Conservation (phyloP, 2,113 vertebrate genomes). For the Archocentrus centrarchus region DNA sequence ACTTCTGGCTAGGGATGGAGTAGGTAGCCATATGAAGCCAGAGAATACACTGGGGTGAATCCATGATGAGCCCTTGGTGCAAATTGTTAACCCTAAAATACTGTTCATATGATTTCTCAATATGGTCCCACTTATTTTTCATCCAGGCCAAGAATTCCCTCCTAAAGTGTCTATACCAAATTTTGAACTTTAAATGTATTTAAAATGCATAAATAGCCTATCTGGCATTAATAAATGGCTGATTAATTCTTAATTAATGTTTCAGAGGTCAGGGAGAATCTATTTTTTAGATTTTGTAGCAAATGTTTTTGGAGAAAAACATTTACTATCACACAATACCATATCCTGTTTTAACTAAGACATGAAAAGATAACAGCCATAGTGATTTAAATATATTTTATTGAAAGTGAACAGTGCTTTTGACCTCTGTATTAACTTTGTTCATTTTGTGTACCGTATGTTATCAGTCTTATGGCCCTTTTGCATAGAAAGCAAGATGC, state of each 20-base stretch:
- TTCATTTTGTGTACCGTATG: not conserved
- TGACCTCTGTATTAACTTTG: too few relatives aligned
- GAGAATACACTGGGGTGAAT: constrained; percentile 78
- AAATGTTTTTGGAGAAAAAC: not conserved
- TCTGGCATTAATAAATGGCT: too few relatives aligned
- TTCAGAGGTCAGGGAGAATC: not conserved
- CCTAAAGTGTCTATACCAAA: not conserved
- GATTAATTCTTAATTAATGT: too few relatives aligned
- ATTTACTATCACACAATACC: not conserved
- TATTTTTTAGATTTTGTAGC: not conserved
- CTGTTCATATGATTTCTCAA: constrained; percentile 55
- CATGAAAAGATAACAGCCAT: not conserved
- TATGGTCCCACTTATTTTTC: constrained; percentile 26
- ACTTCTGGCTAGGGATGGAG: not conserved
- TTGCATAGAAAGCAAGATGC: too few relatives aligned
- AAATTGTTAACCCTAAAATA: constrained; percentile 66
- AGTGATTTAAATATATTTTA: not conserved
- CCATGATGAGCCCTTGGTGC: constrained; percentile 77
- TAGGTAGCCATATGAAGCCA: constrained; percentile 70
- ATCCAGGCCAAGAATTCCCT: too few relatives aligned
- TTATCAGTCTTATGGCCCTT: not conserved
- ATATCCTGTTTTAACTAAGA: not conserved
- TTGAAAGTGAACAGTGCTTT: not conserved
- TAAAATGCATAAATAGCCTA: too few relatives aligned
- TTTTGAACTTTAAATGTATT: too few relatives aligned